Base-by-base conservation (phyloP, 2,797 vertebrate species). In the Spinus olivaceus region DNA sequence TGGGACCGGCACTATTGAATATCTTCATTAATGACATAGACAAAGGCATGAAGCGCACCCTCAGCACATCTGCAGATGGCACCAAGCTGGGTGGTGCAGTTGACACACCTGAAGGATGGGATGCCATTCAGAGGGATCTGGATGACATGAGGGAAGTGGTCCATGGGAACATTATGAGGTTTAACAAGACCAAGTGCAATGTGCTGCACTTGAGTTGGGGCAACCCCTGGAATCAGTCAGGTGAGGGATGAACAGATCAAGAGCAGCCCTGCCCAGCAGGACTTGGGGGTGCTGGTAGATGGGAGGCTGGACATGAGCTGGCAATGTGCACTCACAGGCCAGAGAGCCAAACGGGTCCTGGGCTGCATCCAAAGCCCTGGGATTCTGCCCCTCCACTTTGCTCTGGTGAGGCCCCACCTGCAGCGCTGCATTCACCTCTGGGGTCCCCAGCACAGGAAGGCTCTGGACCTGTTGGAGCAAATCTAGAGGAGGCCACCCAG, bases 181-280 rank as follows among this genome's bases (percentile, higher is more conserved):
- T 35, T 77, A 51, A 71, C 18, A 77, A 53, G 44, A 57, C 14
- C n/a, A 33, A 57, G n/a, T 8, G 8, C 59, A 71, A 59, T 27
- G 33, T 23, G 39, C 24, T 83, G 15, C 50, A 51, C 8, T 19
- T 19, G 39, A 39, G 30, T 2, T 22, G 4, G 14, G 44, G 10
- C 51, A 71, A 12, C 2, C 14, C 3, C 39, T 0, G 0, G 2
- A 24, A 41, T 24, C 13, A 35, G 35, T 20, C 30, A 41, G 33
- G 19, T 33, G 27, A 18, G 22, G 37, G 33, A 35, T 35, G 46
- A 72, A 27, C 22, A 10, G 39, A 71, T 24, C 1, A 0, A 65
- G 30, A 53, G 30, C 72, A 59, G 39, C 30, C 11, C 12, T 14
- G 12, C 2, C 6, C 4, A 59, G n/a, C 30, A 65, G 51, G 51